A percentile compares a stretch with the other conserved stretches of the same genome.
Evolutionary conservation across 1,140 invertebrate genomes (phyloP).

Genomic region (Drosophila trapezifrons): DNA sequence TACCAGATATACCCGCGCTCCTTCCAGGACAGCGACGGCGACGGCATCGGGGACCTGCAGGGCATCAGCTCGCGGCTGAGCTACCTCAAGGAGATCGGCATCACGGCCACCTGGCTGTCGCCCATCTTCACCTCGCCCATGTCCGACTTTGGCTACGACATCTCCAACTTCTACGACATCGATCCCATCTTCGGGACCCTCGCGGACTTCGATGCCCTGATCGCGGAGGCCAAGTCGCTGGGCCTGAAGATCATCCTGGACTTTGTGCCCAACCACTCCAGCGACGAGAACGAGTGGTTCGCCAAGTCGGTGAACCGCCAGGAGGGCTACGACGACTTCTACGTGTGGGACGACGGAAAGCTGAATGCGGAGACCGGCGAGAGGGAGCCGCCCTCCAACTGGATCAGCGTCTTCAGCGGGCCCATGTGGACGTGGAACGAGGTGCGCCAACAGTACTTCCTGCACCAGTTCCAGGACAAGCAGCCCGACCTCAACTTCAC

Average conservation of each 20-base stretch:
- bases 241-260: constrained; percentile 76
- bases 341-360: constrained; percentile 88
- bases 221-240: constrained; percentile 86
- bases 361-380: constrained; percentile 55
- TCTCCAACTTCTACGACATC: constrained; percentile 89
- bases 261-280: constrained; percentile 89
- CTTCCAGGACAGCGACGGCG: constrained; percentile 91
- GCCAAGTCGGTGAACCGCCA: constrained; percentile 86
- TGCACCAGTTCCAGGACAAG: constrained; percentile 87
- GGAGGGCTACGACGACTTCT: constrained; percentile 88
- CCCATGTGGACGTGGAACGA: constrained; percentile 88
- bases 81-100: constrained; percentile 85
- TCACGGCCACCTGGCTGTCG: constrained; percentile 88
- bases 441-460: constrained; percentile 87
- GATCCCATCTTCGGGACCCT: constrained; percentile 89
- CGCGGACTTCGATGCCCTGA: constrained; percentile 89
- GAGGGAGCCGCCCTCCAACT: constrained; percentile 87
- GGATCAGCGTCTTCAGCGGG: constrained; percentile 87
- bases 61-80: constrained; percentile 85
- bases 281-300: constrained; percentile 89
- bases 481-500: constrained; percentile 90
- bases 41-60: constrained; percentile 91
- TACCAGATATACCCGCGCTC: constrained; percentile 93
- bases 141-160: constrained; percentile 89
- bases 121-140: constrained; percentile 89